A percentile compares a stretch with the other conserved stretches of the same genome.
Evolutionary conservation across 2,113 vertebrate species (phyloP).

Genomic region (Mirza zaza): DNA sequence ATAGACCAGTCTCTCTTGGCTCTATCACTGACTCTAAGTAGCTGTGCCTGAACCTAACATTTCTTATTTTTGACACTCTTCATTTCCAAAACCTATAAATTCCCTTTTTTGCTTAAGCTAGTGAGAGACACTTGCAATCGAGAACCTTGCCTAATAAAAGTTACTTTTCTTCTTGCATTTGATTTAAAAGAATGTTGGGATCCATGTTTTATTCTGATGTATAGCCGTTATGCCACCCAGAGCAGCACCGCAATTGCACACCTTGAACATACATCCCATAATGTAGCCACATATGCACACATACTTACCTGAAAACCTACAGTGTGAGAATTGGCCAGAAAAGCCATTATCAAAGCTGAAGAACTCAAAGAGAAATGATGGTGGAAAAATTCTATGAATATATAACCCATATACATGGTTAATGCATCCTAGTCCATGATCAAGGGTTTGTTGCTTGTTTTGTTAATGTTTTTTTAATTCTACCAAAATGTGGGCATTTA

Average conservation of each 20-base stretch:
- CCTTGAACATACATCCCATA: too few relatives aligned
- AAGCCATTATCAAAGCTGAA: not conserved
- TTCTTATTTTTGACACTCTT: not conserved
- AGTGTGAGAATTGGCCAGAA: not conserved
- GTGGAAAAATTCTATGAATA: not conserved
- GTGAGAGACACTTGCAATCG: not conserved
- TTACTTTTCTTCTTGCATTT: not conserved
- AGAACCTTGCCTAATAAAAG: not conserved
- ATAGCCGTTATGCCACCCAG: not conserved
- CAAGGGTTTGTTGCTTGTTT: not conserved
- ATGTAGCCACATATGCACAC: fast-evolving
- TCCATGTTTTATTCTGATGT: not conserved
- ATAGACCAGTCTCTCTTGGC: not conserved
- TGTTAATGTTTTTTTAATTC: not conserved
- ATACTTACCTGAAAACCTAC: not conserved
- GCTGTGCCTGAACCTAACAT: not conserved
- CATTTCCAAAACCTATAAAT: not conserved
- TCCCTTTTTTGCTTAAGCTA: not conserved
- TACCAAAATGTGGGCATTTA: not conserved
- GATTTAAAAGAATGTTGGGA: not conserved
- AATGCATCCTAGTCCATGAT: not conserved
- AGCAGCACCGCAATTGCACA: not conserved
- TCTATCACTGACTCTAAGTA: not conserved
- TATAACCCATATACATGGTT: not conserved
- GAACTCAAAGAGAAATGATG: not conserved